Base-by-base conservation (phyloP, 2,797 vertebrate genomes). In the Melanotaenia maccullochi region DNA sequence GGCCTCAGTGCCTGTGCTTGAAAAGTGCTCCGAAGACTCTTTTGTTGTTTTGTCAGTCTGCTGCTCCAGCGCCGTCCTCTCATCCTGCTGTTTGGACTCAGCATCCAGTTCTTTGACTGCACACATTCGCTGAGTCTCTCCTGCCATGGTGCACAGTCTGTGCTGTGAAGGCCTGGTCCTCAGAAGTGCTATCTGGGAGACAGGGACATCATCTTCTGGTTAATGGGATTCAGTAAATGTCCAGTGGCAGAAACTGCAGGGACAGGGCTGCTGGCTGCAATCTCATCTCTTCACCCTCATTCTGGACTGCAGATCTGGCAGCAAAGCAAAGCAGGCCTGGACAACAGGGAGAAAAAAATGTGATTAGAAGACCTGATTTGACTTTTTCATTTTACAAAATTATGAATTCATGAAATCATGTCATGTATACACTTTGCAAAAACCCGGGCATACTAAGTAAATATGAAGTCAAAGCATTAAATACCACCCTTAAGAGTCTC, bases 61-160 rank as follows among this genome's bases (percentile, higher is more conserved):
- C 75, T 93, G 90, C 85, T 96, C 90, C 16, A 93, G 81, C 79
- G 88, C 82, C 0, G 92, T 87, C 71, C 94, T 95, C 86, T 96
- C 94, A 86, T 94, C 85, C 59, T 95, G 93, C 86, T 93, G 92
- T 89, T 94, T 96, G 89, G 93, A 92, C 88, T 93, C 91, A 64
- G 86, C 66, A 86, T 94, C 94, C 73, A 94, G 88, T 83, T 95
- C 90, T 72, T 94, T 90, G 88, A 95, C 92, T 82, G 91, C 89
- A 78, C 94, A 95, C 84, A 89, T 93, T 91, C 93, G 95, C 93
- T 95, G 96, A 91, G 94, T 95, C 93, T 97, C 96, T 96, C 96
- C 96, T 87, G 96, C 96, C 96, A 96, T 97, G 94, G 92, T 96
- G 93, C 94, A 93, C 82, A 83, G 79, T 85, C 85, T 79, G 91